Conservation (phyloP, 53 echinoderm and acorn worm species). For the Echinometra lucunter region DNA sequence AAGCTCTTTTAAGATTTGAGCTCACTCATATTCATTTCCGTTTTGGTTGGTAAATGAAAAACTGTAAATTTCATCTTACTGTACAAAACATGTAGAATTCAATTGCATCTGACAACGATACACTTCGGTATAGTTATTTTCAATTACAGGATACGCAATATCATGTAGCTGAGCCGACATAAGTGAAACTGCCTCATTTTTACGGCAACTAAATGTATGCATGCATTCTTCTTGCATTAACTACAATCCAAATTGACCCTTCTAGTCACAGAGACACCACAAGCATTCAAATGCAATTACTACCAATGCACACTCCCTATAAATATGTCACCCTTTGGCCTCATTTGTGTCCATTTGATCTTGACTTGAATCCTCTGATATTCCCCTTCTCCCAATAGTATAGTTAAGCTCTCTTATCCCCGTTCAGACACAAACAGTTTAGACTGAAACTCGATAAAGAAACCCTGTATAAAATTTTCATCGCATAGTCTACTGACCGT, state of each 20-base stretch:
- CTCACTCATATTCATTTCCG: too few relatives aligned
- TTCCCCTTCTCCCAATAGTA: not conserved
- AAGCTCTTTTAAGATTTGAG: too few relatives aligned
- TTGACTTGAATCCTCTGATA: not conserved
- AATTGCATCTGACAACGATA: not conserved
- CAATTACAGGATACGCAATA: not conserved
- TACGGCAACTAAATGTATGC: not conserved
- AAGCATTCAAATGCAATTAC: slow-evolving; percentile 43
- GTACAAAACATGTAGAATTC: not conserved
- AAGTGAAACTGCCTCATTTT: not conserved
- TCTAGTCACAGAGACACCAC: not conserved
- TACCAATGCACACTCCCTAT: slow-evolving; percentile 5
- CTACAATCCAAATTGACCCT: not conserved
- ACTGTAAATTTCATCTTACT: too few relatives aligned
- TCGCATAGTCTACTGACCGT: too few relatives aligned
- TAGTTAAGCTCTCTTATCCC: not conserved
- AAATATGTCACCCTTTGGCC: slow-evolving; percentile 47
- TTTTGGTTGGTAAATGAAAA: too few relatives aligned
- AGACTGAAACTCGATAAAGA: too few relatives aligned
- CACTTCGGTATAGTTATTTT: not conserved
- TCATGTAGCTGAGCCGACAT: not conserved
- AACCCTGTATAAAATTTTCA: too few relatives aligned
- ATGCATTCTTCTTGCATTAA: not conserved
- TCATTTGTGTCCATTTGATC: slow-evolving; percentile 5
- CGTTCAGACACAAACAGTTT: too few relatives aligned